phyloP scores from a whole-genome alignment of 2,888 invertebrate species.

The Nemurella pictetii region DNA sequence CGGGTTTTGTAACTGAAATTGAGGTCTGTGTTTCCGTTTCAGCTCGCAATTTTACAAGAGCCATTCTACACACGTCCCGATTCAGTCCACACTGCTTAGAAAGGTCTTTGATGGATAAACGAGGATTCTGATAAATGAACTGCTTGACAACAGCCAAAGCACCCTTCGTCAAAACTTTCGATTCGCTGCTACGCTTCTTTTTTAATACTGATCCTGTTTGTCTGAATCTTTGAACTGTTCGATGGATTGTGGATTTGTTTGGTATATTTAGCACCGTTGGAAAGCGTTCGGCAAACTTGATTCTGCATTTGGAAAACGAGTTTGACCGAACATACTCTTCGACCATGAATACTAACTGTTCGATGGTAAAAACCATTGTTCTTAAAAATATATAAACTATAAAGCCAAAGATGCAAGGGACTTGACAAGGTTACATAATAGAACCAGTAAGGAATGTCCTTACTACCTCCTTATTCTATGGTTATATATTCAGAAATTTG shows the following conservation, averaged over 20 bases:
- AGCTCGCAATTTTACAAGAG: conserved; percentile 9
- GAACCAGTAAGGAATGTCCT: no score
- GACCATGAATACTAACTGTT: conserved; percentile 29
- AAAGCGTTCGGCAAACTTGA: conserved; percentile 24
- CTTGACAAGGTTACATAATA: no score
- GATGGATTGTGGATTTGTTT: conserved; percentile 27
- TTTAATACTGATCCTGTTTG: conserved; percentile 23
- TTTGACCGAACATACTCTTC: conserved; percentile 22
- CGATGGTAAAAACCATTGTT: conserved; percentile 18
- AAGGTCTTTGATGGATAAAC: conserved; percentile 20
- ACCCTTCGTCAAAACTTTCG: neutral
- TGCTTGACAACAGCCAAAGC: conserved; percentile 18
- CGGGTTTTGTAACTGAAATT: neutral
- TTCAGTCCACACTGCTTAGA: conserved; percentile 24
- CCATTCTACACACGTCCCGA: conserved; percentile 12
- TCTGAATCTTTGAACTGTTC: conserved; percentile 21
- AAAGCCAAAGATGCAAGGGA: no score
- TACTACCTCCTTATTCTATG: no score
- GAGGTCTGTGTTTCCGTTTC: neutral
- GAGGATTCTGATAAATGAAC: neutral
- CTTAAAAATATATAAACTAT: no score
- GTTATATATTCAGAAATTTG: no score
- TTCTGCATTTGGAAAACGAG: conserved; percentile 21
- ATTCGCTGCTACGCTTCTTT: conserved; percentile 5
- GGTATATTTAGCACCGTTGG: conserved; percentile 3